Conservation (phyloP, 2,113 vertebrate species). For the Engraulis encrasicolus region DNA sequence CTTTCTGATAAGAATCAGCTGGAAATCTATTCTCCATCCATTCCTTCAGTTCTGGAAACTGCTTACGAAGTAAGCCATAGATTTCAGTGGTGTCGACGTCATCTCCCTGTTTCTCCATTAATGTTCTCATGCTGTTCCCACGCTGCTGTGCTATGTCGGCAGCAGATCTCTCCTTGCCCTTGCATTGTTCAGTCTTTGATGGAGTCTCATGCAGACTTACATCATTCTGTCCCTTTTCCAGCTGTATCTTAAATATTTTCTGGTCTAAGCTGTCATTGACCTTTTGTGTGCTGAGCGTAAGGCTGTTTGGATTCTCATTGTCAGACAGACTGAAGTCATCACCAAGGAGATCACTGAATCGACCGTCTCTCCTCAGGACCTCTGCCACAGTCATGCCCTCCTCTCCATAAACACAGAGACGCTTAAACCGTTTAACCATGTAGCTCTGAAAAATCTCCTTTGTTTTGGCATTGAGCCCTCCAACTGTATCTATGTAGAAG, state of each 20-base stretch:
- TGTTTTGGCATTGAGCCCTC: neutral
- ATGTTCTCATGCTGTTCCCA: neutral
- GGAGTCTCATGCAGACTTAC: neutral
- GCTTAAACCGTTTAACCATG: neutral
- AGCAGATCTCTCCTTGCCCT: neutral
- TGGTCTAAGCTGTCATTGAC: neutral
- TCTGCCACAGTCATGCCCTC: neutral
- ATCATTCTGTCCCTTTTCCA: neutral
- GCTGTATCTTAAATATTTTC: neutral
- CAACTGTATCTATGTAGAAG: neutral
- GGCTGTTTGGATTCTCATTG: neutral
- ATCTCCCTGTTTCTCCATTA: neutral
- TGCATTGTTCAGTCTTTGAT: neutral
- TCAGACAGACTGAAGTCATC: neutral
- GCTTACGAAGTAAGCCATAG: neutral
- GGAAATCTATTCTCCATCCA: neutral
- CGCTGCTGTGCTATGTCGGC: neutral
- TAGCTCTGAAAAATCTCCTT: neutral
- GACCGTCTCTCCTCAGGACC: neutral
- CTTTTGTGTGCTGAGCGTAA: neutral
- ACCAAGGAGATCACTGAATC: neutral
- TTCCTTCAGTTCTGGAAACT: neutral
- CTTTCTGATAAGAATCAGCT: neutral
- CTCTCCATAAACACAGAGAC: neutral
- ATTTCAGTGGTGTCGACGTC: neutral